These are phyloP conservation scores for Trogon surrucura DNA, from an alignment of 2,113 vertebrate species.

Conservation along the genomic window DNA sequence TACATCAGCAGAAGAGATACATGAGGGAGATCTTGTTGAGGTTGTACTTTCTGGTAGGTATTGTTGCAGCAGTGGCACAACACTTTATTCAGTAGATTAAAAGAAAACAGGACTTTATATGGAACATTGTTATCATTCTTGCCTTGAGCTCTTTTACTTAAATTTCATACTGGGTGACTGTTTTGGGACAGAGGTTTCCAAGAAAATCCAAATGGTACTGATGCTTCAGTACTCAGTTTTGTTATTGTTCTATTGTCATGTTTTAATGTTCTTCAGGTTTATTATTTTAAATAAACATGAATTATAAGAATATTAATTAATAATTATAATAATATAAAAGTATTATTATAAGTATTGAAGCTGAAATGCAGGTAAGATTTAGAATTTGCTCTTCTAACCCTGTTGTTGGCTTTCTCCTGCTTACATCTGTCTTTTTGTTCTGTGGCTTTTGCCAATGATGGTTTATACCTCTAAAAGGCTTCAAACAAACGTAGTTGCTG, in stretches of 20 bases:
- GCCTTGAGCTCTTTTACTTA: neutral
- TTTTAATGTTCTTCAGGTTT: neutral
- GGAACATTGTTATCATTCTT: neutral
- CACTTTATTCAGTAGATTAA: neutral
- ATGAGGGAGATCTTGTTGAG: constrained; percentile 95
- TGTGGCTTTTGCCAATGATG: neutral
- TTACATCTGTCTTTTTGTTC: neutral
- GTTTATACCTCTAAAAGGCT: neutral
- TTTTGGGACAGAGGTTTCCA: neutral
- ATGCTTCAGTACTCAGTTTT: neutral
- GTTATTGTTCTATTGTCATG: neutral
- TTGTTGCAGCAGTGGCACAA: neutral
- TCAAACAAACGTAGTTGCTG: neutral
- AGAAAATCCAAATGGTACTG: neutral
- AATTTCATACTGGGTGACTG: neutral
- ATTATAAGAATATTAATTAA: neutral
- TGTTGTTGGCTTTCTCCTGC: neutral
- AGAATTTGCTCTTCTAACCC: neutral
- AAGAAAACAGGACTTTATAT: neutral
- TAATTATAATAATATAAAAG: neutral
- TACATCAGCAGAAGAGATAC: constrained; percentile 93
- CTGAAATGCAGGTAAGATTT: neutral
- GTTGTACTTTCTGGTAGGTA: constrained; percentile 91
- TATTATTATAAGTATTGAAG: neutral
- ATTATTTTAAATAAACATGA: neutral